Evolutionary conservation across 2,797 vertebrate species (phyloP).

Genomic region (Gymnopithys bicolor): DNA sequence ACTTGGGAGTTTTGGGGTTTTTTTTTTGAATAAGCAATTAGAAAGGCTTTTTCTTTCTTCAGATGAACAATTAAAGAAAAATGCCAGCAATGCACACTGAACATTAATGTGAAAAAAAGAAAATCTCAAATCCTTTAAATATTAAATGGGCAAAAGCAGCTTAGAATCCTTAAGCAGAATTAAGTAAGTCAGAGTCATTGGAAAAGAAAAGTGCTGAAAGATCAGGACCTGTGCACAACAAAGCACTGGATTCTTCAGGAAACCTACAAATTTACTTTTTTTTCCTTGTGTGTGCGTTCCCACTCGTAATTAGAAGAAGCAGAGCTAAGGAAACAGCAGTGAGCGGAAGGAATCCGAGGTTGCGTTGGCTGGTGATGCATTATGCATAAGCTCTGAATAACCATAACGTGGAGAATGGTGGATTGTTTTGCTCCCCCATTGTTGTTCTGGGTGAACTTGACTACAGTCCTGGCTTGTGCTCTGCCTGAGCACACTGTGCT

Average conservation of each 20-base stretch:
- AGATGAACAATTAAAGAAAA: background rate
- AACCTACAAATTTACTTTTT: background rate
- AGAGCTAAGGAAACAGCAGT: slow-evolving; percentile 40
- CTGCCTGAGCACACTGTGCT: slow-evolving; percentile 55
- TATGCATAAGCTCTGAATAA: slow-evolving; percentile 62
- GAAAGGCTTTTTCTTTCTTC: background rate
- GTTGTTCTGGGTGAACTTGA: slow-evolving; percentile 83
- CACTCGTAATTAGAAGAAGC: background rate
- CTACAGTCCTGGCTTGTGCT: slow-evolving; percentile 68
- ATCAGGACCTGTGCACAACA: background rate
- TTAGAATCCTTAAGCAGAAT: background rate
- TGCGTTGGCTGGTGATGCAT: slow-evolving; percentile 26
- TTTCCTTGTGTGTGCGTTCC: background rate
- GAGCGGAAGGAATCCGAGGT: slow-evolving; percentile 50
- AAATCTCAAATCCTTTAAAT: background rate
- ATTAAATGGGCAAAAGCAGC: background rate
- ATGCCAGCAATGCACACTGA: background rate
- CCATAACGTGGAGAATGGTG: slow-evolving; percentile 37
- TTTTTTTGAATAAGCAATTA: background rate
- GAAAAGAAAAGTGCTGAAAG: slow-evolving; percentile 15
- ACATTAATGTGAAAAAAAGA: background rate
- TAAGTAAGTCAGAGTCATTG: slow-evolving; percentile 6
- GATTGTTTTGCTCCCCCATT: slow-evolving; percentile 60
- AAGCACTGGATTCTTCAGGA: background rate
- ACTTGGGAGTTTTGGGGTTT: background rate